Base-by-base conservation (phyloP, 1,140 invertebrate genomes). In the Euglossa dilemma region DNA sequence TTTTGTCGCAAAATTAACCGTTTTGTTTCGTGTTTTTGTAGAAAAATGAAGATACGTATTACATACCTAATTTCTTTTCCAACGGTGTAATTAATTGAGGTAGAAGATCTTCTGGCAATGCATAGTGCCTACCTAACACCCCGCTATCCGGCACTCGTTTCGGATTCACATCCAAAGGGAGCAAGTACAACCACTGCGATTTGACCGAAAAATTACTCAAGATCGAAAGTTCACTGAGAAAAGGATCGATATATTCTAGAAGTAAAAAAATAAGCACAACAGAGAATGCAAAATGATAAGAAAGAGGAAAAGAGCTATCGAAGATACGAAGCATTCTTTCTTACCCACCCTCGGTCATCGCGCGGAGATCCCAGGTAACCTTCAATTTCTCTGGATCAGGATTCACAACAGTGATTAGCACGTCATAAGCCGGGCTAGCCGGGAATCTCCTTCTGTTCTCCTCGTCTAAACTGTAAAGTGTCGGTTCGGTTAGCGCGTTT, bases 131-230 rank as follows among this genome's bases (percentile, higher is more conserved):
- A 0, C 94, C 94, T 52, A 94, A 91, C 45, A 92, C 92, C 9
- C 93, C 94, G 12, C 89, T 90, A 69, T 96, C 96, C 11, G 93
- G 93, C 6, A 95, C 90, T 90, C 96, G 95, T 87, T 94, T 96
- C 0, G 96, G 95, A 63, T 95, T 95, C 2, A 97, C 96, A 50
- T 97, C 96, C 50, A 98, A 94, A n/a, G 97, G 95, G 6, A 97
- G 94, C 61, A 98, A 96, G 93, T 98, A 98, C 20, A 98, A 94
- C 97, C 97, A 97, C 92, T 99, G 98, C 0, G 98, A 98, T 91
- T 98, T 97, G 0, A 98, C 94, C 0, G 96, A 96, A 86, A 98
- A 97, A 90, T 97, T 96, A 63, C 97, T 96, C 47, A 97, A 94
- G 0, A 95, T 91, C 7, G 95, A 95, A 28, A 98, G 89, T 74